Evolutionary conservation across 2,797 vertebrate species (phyloP).

Genomic region (Cichlasoma orientale): DNA sequence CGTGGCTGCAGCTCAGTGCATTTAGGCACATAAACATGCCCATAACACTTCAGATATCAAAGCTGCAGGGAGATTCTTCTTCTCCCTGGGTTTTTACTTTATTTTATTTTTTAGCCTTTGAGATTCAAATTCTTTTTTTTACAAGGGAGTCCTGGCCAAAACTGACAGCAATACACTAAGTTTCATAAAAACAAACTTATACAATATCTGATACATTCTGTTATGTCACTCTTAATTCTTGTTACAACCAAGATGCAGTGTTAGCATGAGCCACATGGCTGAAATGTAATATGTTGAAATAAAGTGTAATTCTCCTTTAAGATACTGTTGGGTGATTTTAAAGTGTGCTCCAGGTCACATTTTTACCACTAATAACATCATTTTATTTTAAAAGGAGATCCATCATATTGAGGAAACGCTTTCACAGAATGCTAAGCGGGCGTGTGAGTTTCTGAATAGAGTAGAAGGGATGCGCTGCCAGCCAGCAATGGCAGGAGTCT

Average conservation of each 20-base stretch:
- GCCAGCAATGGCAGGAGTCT: constrained; percentile 18
- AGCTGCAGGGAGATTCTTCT: no score
- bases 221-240: not conserved
- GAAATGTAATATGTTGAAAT: not conserved
- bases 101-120: no score
- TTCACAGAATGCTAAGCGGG: not conserved
- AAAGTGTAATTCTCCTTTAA: not conserved
- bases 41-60: no score
- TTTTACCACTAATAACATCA: not conserved
- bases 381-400: constrained; percentile 6
- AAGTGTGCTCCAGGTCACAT: not conserved
- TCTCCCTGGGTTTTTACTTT: no score
- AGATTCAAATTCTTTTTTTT: no score
- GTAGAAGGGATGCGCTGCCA: constrained; percentile 30
- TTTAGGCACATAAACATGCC: no score
- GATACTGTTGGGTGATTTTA: not conserved
- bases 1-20: no score
- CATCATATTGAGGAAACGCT: not conserved
- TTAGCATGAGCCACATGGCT: not conserved
- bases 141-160: no score
- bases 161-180: no score
- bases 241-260: not conserved
- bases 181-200: no score
- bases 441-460: constrained; percentile 3
- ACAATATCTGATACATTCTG: not conserved